Evolutionary conservation across 92 coral and sea anemone species (phyloP).

Genomic region (Zoanthus sansibaricus): DNA sequence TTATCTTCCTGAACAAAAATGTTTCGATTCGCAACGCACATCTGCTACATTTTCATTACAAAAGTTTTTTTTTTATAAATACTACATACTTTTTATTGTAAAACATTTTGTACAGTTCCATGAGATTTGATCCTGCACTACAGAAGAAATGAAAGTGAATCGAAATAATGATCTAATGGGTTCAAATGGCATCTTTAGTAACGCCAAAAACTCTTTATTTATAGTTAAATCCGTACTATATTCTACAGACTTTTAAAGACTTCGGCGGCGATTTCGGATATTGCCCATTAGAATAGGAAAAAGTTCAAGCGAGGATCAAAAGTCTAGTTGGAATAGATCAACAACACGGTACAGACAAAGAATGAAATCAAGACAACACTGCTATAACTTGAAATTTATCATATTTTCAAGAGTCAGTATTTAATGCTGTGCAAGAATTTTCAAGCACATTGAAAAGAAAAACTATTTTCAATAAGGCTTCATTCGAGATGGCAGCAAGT

Average conservation of each 20-base stretch:
- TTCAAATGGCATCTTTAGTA: background rate
- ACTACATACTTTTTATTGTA: constrained; percentile 14
- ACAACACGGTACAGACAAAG: too few relatives aligned
- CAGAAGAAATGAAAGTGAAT: background rate
- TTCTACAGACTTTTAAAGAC: too few relatives aligned
- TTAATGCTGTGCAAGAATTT: background rate
- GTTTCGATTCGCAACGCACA: background rate
- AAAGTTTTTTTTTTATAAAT: constrained; percentile 21
- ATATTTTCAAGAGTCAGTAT: background rate
- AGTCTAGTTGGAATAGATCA: too few relatives aligned
- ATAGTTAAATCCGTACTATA: too few relatives aligned
- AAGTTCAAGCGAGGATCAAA: too few relatives aligned
- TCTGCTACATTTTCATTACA: constrained; percentile 5
- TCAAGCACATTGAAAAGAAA: background rate
- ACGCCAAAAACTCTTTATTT: background rate
- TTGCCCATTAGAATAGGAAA: too few relatives aligned
- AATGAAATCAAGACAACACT: too few relatives aligned
- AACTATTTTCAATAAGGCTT: background rate
- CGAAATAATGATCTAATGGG: too few relatives aligned
- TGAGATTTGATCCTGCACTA: background rate
- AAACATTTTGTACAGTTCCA: background rate
- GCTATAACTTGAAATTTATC: background rate
- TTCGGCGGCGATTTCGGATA: too few relatives aligned
- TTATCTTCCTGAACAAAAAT: background rate
- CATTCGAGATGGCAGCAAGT: background rate